Evolutionary conservation across 2,888 invertebrate species (phyloP).

Genomic region (Drosophila mettleri): DNA sequence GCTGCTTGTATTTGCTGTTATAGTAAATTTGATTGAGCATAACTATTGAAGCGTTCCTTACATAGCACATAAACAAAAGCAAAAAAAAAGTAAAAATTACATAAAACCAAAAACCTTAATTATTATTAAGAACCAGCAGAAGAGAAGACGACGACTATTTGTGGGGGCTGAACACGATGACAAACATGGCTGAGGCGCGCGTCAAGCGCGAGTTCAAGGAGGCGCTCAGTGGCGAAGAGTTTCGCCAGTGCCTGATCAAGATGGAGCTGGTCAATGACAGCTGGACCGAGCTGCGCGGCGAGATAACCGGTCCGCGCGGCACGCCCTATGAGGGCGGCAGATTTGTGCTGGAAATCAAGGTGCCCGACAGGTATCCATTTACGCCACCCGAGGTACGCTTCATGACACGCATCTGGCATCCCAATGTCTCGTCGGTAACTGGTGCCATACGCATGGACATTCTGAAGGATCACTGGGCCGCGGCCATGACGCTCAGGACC

Average conservation of each 20-base stretch:
- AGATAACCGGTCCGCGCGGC: constrained; percentile 98
- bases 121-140: not conserved
- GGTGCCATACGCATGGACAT: constrained; percentile 99
- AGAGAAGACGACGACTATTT: not conserved
- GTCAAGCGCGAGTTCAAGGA: constrained; percentile 99
- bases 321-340: constrained; percentile 99
- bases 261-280: constrained; percentile 95
- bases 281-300: constrained; percentile 95
- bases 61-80: constrained; percentile 16
- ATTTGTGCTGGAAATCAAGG: constrained; percentile 97
- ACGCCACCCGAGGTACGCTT: constrained; percentile 99
- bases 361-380: constrained; percentile 99
- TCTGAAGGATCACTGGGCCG: constrained; percentile 99
- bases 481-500: constrained; percentile 98
- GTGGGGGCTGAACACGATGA: constrained; percentile 13
- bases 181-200: constrained; percentile 90
- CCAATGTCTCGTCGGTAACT: constrained; percentile 99
- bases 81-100: constrained; percentile 18
- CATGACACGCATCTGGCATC: constrained; percentile 99
- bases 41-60: constrained; percentile 32
- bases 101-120: constrained; percentile 1
- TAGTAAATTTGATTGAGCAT: constrained; percentile 26
- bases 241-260: constrained; percentile 91
- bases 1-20: too few relatives aligned
- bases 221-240: constrained; percentile 98